Base-by-base conservation (phyloP, 1,140 invertebrate species). In the Cyclina sinensis region DNA sequence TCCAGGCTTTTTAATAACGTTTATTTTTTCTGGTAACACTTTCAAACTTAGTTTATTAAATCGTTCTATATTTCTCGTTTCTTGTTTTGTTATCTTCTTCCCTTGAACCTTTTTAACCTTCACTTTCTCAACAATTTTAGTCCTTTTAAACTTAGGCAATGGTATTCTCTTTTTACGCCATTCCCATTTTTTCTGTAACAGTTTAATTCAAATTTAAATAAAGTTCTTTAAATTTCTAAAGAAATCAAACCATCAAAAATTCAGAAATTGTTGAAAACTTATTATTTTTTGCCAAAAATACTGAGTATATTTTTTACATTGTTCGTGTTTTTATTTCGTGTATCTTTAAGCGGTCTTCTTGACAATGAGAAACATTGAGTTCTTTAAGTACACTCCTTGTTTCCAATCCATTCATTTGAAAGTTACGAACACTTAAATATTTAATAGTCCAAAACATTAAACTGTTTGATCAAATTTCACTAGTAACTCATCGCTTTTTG, bases 41-140 rank as follows among this genome's bases (percentile, higher is more conserved):
- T 74, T 35, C 21, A 80, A 37, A 80, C 78, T 80, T 0, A 80
- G 78, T 62, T 21, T 57, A 43, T 80, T 80, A 37, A 80, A 80
- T 80, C 54, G 35, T 16, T 80, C 51, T 39, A 59, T 80, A 27
- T 80, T 80, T 32, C 35, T 37, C 5, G 57, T 32, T 62, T 62
- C 78, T 37, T 80, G 30, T 37, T 62, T 57, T 12, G 27, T 39
- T 57, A 80, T 21, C 39, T 80, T 80, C 27, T 59, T 59, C 21
- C 78, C 78, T 59, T 51, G 78, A 3, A 80, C 9, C 51, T 80
- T 80, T 14, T 39, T 48, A 27, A 83, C 21, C 24, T 68, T 83
- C 11, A 37, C 27, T 43, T 83, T 83, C 46, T 79, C 76, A 32
- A 32, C 76, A 21, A 35, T 35, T 9, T 35, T 37, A 30, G 39